A percentile compares a stretch with the other conserved stretches of the same genome.
Evolutionary conservation across 2,888 invertebrate species (phyloP).

Genomic region (Neelides folsomi): DNA sequence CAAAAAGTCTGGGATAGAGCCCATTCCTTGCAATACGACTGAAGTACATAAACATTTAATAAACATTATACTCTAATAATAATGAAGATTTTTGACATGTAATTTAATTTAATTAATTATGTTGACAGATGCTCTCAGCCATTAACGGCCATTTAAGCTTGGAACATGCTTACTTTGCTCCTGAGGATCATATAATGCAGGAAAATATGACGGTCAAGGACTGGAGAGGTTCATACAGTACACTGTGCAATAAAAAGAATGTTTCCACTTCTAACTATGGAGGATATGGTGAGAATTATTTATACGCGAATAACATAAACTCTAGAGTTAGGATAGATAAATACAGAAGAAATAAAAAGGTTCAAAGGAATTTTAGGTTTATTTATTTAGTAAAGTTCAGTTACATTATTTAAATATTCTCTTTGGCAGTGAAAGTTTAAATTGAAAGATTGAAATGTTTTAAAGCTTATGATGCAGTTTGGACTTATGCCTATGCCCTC

Average conservation of each 20-base stretch:
- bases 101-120: neutral
- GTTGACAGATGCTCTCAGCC: conserved; percentile 40
- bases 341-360: too few species aligned
- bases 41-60: conserved; percentile 50
- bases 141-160: conserved; percentile 60
- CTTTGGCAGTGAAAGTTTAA: too few species aligned
- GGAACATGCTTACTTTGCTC: conserved; percentile 53
- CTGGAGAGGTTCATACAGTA: conserved; percentile 46
- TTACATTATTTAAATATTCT: too few species aligned
- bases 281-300: conserved; percentile 12
- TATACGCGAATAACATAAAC: too few species aligned
- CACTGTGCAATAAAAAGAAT: conserved; percentile 25
- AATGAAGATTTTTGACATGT: conserved; percentile 4
- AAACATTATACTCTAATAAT: conserved; percentile 28
- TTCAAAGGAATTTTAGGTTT: too few species aligned
- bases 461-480: conserved; percentile 68
- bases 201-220: conserved; percentile 51
- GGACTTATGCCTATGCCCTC: conserved; percentile 61
- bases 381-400: too few species aligned
- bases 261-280: conserved; percentile 20
- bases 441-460: too few species aligned
- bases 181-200: conserved; percentile 48
- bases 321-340: too few species aligned
- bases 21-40: conserved; percentile 47
- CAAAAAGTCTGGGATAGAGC: conserved; percentile 36